Evolutionary conservation across 37 sponge, comb jelly and placozoan genomes (phyloP).

Genomic region (Oscarella lobularis): DNA sequence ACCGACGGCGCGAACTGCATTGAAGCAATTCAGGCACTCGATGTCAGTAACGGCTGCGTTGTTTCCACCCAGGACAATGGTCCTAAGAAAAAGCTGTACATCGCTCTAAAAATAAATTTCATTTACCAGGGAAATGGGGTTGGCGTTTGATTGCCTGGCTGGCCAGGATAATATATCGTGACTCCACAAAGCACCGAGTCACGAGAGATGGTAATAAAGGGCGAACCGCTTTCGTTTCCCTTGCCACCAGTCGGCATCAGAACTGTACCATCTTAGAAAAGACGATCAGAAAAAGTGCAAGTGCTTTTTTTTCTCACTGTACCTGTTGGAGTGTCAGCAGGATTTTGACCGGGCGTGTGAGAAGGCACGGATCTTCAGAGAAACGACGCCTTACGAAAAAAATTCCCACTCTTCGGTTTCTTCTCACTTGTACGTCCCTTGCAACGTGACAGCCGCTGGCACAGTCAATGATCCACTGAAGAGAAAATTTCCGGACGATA

Average conservation of each 20-base stretch:
- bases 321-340: not conserved
- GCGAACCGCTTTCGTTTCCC: not conserved
- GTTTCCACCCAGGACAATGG: conserved; percentile 17
- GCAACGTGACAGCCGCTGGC: not conserved
- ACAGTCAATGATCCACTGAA: not conserved
- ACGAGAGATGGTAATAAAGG: conserved; percentile 13
- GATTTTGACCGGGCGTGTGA: not conserved
- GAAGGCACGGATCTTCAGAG: not conserved
- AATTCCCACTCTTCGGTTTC: not conserved
- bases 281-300: not conserved
- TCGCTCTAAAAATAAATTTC: not conserved
- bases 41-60: conserved; percentile 35
- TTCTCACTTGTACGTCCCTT: not conserved
- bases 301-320: not conserved
- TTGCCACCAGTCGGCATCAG: not conserved
- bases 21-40: conserved; percentile 41
- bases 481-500: not conserved
- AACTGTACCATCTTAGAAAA: not conserved
- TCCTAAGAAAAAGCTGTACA: conserved; percentile 6
- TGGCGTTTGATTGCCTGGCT: conserved; percentile 12
- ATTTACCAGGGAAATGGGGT: conserved; percentile 34
- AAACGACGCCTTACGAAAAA: too few relatives aligned
- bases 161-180: conserved; percentile 35
- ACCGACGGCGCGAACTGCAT: conserved; percentile 24
- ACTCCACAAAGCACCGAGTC: conserved; percentile 18